Evolutionary conservation across 2,888 invertebrate genomes (phyloP).

Genomic region (Lasioglossum pauxillum): DNA sequence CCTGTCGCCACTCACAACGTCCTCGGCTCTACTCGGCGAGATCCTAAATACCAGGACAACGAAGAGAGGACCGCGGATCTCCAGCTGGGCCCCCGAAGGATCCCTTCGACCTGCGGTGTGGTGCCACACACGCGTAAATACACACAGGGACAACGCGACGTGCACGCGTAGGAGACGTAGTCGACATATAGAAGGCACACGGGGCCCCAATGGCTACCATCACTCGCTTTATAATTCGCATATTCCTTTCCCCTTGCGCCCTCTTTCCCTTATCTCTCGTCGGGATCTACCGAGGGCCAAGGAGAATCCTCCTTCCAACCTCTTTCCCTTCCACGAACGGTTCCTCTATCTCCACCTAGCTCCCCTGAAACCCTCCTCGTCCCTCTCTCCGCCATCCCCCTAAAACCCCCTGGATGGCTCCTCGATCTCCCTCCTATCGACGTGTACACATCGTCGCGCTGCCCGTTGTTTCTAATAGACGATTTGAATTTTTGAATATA

Average conservation of each 20-base stretch:
- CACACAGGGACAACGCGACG: conserved; percentile 30
- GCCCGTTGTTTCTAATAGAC: conserved; percentile 78
- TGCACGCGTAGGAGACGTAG: conserved; percentile 52
- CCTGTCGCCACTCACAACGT: conserved; percentile 72
- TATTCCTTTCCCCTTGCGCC: conserved; percentile 66
- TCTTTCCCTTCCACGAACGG: conserved; percentile 71
- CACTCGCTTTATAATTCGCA: conserved; percentile 78
- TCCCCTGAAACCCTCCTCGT: conserved; percentile 45
- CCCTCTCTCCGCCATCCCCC: background rate
- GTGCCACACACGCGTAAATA: conserved; percentile 58
- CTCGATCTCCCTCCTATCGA: conserved; percentile 64
- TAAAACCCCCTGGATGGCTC: background rate
- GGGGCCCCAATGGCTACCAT: conserved; percentile 73
- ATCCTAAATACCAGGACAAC: conserved; percentile 76
- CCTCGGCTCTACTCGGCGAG: conserved; percentile 69
- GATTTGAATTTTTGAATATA: conserved; percentile 82
- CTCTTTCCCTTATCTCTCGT: conserved; percentile 77
- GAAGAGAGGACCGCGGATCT: conserved; percentile 70
- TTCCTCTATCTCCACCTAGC: conserved; percentile 60
- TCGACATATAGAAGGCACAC: conserved; percentile 57
- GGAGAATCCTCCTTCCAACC: conserved; percentile 64
- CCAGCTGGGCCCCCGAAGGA: conserved; percentile 76
- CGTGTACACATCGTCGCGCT: conserved; percentile 71
- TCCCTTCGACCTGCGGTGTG: conserved; percentile 68
- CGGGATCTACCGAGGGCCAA: conserved; percentile 75